A percentile compares a stretch with the other conserved stretches of the same genome.
These are phyloP conservation scores for Dolichotis patagonum DNA, from an alignment of 2,113 vertebrate species.

Conservation along the genomic window DNA sequence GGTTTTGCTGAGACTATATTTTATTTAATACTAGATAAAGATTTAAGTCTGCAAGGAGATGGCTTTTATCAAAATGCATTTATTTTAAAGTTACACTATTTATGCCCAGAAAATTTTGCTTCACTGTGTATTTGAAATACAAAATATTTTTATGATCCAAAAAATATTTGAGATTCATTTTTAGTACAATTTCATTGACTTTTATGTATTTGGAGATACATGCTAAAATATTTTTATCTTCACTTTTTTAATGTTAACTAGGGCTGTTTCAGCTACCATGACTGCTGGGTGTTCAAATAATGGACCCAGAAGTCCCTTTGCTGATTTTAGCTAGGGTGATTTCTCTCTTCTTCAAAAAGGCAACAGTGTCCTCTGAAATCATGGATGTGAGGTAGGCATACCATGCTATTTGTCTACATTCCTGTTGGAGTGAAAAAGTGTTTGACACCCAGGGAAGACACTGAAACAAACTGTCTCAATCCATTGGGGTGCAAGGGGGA, in stretches of 20 bases:
- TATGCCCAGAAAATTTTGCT: neutral
- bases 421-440: neutral
- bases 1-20: neutral
- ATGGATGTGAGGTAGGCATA: neutral
- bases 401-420: neutral
- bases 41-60: neutral
- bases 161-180: neutral
- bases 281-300: no score
- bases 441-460: neutral
- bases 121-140: neutral
- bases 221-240: no score
- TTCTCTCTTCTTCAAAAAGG: neutral
- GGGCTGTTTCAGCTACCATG: no score
- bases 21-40: neutral
- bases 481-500: neutral
- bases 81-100: neutral
- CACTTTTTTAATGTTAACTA: no score
- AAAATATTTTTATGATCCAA: neutral
- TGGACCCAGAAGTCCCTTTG: neutral
- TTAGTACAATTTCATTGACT: neutral
- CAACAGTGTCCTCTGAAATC: neutral
- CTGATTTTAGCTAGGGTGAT: neutral
- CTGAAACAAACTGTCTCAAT: neutral
- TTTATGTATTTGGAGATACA: neutral
- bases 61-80: neutral